Evolutionary conservation across 2,888 invertebrate species (phyloP), one percentile per base, ranked within the genome.

Genomic region (Graphium colonna): DNA sequence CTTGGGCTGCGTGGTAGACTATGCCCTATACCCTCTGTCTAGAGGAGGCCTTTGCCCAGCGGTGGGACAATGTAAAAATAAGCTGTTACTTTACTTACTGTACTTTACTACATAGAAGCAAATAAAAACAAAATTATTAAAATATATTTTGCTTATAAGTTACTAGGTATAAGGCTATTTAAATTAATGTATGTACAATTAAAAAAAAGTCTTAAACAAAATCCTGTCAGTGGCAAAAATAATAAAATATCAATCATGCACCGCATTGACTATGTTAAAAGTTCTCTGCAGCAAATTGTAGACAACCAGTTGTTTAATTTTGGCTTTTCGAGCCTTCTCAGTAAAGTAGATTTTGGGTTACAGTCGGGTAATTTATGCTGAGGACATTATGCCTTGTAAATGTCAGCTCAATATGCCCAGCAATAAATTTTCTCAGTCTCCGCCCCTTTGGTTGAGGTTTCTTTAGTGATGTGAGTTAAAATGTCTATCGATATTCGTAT

Each of bases 371-470:
- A 42, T 41, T 50, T 46, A 46, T 28, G 39, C 45, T 28, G 26
- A 38, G 49, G 45, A 54, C 39, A 54, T 59, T 45, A 62, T 44
- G 57, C 56, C 57, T 60, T 63, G 68, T 66, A 66, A 61, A 73
- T 61, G 85, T 82, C 84, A 77, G 57, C 62, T 67, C 81, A 84
- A 79, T 83, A 80, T 76, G 82, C 65, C 70, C 64, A 69, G 71
- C 79, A 75, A 85, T 85, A 85, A 82, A 86, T 86, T 77, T 67
- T 63, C 56, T 52, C 52, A 63, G 68, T 63, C 79, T 68, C 77
- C 81, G 64, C 86, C 82, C 69, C 65, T 64, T 64, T 58, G 51
- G 53, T 57, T 59, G 69, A 68, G 60, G 70, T 67, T 56, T 28
- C 16, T 26, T 1, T 69, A 77, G 75, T 33, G 75, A 50, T 65